These are phyloP conservation scores for Pluvialis apricaria DNA, from an alignment of 2,113 vertebrate species.

Conservation along the genomic window DNA sequence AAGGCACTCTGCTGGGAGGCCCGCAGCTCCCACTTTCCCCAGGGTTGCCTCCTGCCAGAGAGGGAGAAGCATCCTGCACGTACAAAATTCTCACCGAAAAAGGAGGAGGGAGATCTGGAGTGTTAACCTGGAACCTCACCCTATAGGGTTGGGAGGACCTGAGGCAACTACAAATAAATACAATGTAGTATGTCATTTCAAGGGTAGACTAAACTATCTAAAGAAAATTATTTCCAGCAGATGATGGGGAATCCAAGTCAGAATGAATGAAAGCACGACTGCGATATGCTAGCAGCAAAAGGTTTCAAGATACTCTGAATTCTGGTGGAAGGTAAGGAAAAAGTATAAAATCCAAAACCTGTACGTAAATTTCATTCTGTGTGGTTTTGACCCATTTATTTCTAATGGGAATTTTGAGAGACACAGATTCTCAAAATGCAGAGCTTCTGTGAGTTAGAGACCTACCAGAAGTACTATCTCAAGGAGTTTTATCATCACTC, in stretches of 20 bases:
- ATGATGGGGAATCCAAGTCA: background rate
- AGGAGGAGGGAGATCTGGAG: background rate
- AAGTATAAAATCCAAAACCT: background rate
- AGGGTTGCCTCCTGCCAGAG: background rate
- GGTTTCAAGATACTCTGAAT: background rate
- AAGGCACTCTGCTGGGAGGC: background rate
- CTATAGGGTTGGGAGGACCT: background rate
- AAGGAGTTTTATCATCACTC: background rate
- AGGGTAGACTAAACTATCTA: background rate
- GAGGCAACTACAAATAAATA: background rate
- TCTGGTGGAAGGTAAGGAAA: background rate
- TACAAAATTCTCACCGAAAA: background rate
- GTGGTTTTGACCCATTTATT: background rate
- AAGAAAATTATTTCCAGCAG: background rate
- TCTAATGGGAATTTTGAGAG: background rate
- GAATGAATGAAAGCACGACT: background rate
- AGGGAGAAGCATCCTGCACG: background rate
- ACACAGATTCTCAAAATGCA: background rate
- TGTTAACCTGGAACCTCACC: background rate
- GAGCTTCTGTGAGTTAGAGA: background rate
- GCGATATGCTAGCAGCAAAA: background rate
- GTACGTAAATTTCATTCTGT: background rate
- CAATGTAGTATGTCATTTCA: background rate
- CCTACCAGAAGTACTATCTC: background rate
- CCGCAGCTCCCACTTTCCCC: background rate